phyloP scores from a whole-genome alignment of 2,797 vertebrate genomes.

The Emydoidea blandingii region DNA sequence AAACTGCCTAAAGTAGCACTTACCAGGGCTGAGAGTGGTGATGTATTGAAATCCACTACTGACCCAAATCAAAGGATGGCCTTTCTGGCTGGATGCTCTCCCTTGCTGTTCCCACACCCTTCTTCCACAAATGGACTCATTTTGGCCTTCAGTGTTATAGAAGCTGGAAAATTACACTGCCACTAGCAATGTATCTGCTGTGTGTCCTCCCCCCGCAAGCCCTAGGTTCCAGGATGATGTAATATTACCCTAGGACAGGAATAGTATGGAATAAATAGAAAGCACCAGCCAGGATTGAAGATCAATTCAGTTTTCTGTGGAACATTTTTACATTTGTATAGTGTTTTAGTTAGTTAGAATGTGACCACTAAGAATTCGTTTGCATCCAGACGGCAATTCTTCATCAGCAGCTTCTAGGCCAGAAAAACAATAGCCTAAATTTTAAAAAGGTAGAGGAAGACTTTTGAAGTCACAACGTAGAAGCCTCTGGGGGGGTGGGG shows the following conservation, averaged over 20 bases:
- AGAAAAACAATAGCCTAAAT: slow-evolving; percentile 9
- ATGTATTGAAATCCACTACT: slow-evolving; percentile 39
- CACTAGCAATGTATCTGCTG: background rate
- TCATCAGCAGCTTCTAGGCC: background rate
- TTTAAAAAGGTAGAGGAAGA: background rate
- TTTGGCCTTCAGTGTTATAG: background rate
- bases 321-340: slow-evolving; percentile 8
- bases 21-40: slow-evolving; percentile 22
- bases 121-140: background rate
- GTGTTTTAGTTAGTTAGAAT: slow-evolving; percentile 18
- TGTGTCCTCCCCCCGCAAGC: rapidly evolving
- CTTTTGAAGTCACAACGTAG: background rate
- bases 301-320: background rate
- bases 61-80: slow-evolving; percentile 38
- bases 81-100: background rate
- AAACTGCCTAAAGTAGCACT: slow-evolving; percentile 53
- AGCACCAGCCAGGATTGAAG: background rate
- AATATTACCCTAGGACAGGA: rapidly evolving
- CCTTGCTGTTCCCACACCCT: background rate
- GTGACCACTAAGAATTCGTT: rapidly evolving
- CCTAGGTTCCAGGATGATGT: background rate
- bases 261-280: background rate
- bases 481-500: background rate
- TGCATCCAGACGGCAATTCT: background rate
- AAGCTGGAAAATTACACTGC: background rate